These are phyloP conservation scores for Glyptemys insculpta DNA, from an alignment of 2,797 vertebrate genomes.

Conservation along the genomic window DNA sequence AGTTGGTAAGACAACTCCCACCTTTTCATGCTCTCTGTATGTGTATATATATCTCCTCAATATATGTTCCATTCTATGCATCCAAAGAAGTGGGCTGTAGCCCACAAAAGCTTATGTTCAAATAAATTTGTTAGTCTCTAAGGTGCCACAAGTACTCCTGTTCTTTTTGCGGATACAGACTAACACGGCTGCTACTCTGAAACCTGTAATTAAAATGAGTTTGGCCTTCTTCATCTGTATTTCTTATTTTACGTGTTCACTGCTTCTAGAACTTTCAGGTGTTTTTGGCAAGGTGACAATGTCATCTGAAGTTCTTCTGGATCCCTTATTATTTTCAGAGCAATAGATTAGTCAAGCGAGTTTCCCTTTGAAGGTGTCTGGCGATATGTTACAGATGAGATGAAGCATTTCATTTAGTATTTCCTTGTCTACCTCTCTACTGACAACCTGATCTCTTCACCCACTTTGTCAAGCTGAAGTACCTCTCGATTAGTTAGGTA, in stretches of 20 bases:
- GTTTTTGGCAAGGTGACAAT: neutral
- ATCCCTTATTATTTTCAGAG: neutral
- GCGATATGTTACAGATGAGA: neutral
- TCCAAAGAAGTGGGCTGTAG: too few species aligned
- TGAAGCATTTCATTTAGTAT: neutral
- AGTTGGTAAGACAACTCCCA: too few species aligned
- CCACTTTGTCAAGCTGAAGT: neutral
- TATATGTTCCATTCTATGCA: too few species aligned
- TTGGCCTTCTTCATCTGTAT: neutral
- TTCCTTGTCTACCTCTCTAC: neutral
- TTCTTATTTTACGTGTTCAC: neutral
- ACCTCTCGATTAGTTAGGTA: neutral
- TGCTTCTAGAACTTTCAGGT: neutral
- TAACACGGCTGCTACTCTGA: too few species aligned
- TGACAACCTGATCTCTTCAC: neutral
- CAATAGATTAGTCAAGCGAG: neutral
- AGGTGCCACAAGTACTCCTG: too few species aligned
- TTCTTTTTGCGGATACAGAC: too few species aligned
- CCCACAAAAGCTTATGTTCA: too few species aligned
- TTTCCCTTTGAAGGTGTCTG: neutral
- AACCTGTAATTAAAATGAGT: neutral
- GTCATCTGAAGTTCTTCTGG: neutral
- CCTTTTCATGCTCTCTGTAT: too few species aligned
- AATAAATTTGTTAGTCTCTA: too few species aligned
- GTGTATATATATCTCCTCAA: too few species aligned